Conservation (phyloP, 2,113 vertebrate genomes). For the Perca flavescens region DNA sequence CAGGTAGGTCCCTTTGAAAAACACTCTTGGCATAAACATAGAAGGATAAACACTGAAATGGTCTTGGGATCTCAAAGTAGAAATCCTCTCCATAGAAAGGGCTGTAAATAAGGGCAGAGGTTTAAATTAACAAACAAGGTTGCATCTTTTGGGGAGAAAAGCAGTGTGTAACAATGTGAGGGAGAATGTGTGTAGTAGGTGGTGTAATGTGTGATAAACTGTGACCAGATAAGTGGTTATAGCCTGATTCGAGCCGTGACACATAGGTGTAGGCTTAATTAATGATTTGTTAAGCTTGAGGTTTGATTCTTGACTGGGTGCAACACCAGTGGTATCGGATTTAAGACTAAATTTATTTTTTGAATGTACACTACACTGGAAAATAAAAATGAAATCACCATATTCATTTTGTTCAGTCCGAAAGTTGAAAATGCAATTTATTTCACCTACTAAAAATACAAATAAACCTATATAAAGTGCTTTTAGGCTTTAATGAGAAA, state of each 20-base stretch:
- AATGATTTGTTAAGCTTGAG: not conserved
- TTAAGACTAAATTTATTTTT: not conserved
- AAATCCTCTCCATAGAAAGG: conserved; percentile 99
- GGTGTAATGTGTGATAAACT: conserved; percentile 7
- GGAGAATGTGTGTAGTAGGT: not conserved
- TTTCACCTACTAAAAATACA: not conserved
- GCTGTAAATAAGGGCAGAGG: conserved; percentile 79
- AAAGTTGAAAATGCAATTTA: not conserved
- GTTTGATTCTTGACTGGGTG: not conserved
- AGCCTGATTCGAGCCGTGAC: not conserved
- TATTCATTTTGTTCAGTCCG: not conserved
- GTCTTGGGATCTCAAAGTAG: conserved; percentile 98
- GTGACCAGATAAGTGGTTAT: not conserved
- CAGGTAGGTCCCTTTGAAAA: conserved; percentile 93
- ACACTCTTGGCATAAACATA: conserved; percentile 97
- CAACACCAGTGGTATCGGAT: not conserved
- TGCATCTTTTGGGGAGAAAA: not conserved
- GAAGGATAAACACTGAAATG: conserved; percentile 98
- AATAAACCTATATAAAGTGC: no score
- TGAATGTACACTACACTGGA: not conserved
- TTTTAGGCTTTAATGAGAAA: not conserved
- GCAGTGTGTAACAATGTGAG: not conserved
- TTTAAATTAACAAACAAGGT: not conserved
- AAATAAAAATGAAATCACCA: not conserved
- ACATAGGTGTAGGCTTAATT: not conserved